Evolutionary conservation across 2,797 vertebrate genomes (phyloP).

Genomic region (Sylvia borin): DNA sequence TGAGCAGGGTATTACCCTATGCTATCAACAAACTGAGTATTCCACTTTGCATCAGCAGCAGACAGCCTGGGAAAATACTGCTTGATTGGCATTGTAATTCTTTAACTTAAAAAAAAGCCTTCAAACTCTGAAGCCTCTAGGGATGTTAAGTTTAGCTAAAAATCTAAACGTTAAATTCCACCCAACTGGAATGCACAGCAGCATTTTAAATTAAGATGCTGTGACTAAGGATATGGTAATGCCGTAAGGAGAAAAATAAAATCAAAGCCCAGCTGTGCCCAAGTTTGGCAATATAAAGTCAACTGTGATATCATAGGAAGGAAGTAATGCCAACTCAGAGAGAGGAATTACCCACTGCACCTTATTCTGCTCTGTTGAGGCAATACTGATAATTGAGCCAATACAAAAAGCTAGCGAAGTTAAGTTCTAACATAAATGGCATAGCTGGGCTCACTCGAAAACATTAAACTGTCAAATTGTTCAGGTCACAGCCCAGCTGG

Average conservation of each 20-base stretch:
- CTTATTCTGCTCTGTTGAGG: not conserved
- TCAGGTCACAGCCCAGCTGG: not conserved
- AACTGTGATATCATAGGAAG: not conserved
- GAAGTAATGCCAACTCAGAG: not conserved
- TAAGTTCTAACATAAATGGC: not conserved
- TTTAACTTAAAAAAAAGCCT: not conserved
- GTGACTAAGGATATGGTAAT: not conserved
- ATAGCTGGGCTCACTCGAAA: not conserved
- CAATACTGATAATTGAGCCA: not conserved
- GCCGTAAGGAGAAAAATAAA: not conserved
- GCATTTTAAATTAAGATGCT: not conserved
- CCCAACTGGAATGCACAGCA: not conserved
- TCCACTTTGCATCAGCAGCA: not conserved
- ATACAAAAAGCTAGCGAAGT: not conserved
- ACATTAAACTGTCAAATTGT: not conserved
- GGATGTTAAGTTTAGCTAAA: conserved; percentile 3
- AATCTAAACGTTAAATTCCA: not conserved
- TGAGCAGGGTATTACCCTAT: not conserved
- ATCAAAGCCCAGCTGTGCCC: not conserved
- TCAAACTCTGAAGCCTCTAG: not conserved
- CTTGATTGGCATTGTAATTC: not conserved
- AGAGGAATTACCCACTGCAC: not conserved
- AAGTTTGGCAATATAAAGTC: not conserved
- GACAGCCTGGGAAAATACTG: conserved; percentile 30
- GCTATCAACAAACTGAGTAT: not conserved